Conservation (phyloP, 2,888 invertebrate species). For the Nomada fabriciana region DNA sequence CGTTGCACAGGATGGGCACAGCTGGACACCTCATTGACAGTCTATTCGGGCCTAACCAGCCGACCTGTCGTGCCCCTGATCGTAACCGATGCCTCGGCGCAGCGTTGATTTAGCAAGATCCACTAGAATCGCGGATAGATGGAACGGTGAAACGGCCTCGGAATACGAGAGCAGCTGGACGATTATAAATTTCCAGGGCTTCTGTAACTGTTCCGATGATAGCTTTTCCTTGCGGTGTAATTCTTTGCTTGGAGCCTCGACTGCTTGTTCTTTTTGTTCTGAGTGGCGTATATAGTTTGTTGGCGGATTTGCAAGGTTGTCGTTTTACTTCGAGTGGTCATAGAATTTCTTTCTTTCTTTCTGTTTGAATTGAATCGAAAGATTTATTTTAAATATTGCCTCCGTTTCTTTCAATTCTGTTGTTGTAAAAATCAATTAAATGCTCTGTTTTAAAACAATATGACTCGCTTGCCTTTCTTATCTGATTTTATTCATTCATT, state of each 20-base stretch:
- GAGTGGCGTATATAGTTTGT: background rate
- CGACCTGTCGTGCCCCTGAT: slow-evolving; percentile 55
- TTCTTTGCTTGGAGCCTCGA: background rate
- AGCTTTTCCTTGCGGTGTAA: background rate
- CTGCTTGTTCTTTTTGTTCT: background rate
- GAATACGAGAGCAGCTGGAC: background rate
- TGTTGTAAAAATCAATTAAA: too few species aligned
- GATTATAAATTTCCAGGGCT: slow-evolving; percentile 1
- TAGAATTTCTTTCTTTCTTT: background rate
- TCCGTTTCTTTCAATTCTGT: too few species aligned
- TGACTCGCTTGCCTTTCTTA: too few species aligned
- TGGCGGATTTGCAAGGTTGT: background rate
- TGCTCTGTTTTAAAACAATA: too few species aligned
- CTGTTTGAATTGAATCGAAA: background rate
- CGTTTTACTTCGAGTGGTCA: background rate
- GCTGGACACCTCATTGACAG: slow-evolving; percentile 76
- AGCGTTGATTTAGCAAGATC: slow-evolving; percentile 30
- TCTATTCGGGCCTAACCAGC: slow-evolving; percentile 62
- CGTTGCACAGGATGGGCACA: slow-evolving; percentile 78
- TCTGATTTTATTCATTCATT: background rate
- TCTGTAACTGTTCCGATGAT: background rate
- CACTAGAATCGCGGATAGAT: slow-evolving; percentile 10
- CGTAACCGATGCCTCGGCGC: slow-evolving; percentile 30
- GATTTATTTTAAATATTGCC: too few species aligned
- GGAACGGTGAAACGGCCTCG: slow-evolving; percentile 15